Percentiles rank a stretch among this genome's conserved stretches.
Conservation (phyloP, 2,797 vertebrate genomes). For the Somateria mollissima region DNA sequence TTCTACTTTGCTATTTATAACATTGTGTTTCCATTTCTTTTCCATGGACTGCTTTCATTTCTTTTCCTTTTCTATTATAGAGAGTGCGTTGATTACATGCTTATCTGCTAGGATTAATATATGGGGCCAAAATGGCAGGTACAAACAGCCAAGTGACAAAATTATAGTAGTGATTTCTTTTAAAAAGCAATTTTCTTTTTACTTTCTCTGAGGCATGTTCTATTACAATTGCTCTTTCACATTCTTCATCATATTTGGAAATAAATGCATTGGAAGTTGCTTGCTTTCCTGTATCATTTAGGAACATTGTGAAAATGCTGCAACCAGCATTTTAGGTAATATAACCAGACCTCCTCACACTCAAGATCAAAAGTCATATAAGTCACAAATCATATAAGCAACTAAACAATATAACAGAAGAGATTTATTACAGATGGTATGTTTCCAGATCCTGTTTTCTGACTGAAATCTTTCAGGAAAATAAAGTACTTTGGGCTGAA, state of each 20-base stretch:
- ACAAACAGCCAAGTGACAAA: conserved; percentile 13
- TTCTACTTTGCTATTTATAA: neutral
- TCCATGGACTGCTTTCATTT: neutral
- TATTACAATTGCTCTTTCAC: conserved; percentile 10
- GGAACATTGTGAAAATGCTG: neutral
- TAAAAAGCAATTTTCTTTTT: conserved; percentile 30
- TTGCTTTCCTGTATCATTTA: neutral
- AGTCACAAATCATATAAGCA: neutral
- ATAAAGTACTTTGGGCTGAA: neutral
- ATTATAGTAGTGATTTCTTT: neutral
- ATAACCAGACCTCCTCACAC: neutral
- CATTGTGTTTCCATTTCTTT: neutral
- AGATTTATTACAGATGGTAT: neutral
- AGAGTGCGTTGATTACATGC: neutral
- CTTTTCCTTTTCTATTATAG: neutral
- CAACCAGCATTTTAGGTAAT: neutral
- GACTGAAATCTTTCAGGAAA: conserved; percentile 15
- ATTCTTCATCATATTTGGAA: neutral
- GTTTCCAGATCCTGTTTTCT: neutral
- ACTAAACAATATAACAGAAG: neutral
- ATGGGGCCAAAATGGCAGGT: conserved; percentile 4
- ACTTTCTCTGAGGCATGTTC: neutral
- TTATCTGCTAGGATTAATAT: conserved; percentile 1
- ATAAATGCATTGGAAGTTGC: neutral
- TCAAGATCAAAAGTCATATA: neutral